Evolutionary conservation across 1,140 invertebrate genomes (phyloP), one percentile per base, ranked within the genome.

Genomic region (Atta colombica): DNA sequence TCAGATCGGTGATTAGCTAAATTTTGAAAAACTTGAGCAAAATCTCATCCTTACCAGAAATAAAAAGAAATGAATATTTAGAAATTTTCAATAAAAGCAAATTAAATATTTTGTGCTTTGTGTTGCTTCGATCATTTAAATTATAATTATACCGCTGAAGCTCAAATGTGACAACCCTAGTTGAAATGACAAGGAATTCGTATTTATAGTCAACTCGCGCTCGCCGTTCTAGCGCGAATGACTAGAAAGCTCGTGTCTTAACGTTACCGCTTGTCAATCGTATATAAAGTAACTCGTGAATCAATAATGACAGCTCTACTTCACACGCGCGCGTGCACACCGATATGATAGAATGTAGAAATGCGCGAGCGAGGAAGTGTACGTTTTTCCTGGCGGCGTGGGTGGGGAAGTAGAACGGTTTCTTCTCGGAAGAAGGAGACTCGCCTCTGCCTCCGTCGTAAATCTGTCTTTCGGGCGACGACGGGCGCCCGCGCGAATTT

Each of bases 401-500:
- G 31, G 28, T 8, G 39, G 25, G 28, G 21, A 49, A 81, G 66
- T 45, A 35, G 28, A 18, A 51, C 53, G 39, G 21, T 63, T 68
- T 69, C 61, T 68, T 87, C 87, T 80, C 35, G 71, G 45, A 60
- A 72, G 88, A 58, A 66, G 74, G 85, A 77, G 75, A 77, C 28
- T 58, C 71, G 5, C 53, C 72, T 8, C 31, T 58, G 55, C 31
- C 55, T 63, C 58, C 77, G 66, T 77, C 75, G 71, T 28, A 85
- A 89, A 78, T 89, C 86, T 77, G 87, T 71, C 84, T 82, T 58
- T 66, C 84, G 66, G 53, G 68, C 55, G 55, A 45, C 51, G 61
- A 71, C 53, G 51, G 65, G 53, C 72, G 72, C 53, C 58, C 51
- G 61, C 51, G 84, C 69, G 65, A 89, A 90, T 90, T 90, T 89